Conservation (phyloP, 2,888 invertebrate genomes). For the Pyrochroa serraticornis region DNA sequence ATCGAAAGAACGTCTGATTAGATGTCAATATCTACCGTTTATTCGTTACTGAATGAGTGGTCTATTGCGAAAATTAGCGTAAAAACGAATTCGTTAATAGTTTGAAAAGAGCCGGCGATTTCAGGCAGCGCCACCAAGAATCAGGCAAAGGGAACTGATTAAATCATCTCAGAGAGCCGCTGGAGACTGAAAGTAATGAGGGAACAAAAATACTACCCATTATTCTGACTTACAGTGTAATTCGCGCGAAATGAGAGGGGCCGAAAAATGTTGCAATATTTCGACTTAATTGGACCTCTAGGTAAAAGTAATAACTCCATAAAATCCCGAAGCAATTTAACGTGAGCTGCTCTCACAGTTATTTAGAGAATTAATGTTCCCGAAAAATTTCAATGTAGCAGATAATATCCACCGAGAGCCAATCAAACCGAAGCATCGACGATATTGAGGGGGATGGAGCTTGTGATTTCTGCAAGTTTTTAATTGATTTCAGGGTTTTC, state of each 20-base stretch:
- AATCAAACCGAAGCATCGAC: no score
- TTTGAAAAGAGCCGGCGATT: neutral
- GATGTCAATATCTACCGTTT: no score
- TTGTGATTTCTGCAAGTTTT: no score
- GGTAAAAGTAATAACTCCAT: slow-evolving; percentile 29
- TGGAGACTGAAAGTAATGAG: slow-evolving; percentile 19
- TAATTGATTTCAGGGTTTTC: no score
- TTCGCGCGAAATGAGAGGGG: slow-evolving; percentile 29
- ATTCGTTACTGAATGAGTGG: neutral
- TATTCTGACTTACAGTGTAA: slow-evolving; percentile 30
- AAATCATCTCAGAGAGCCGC: slow-evolving; percentile 23
- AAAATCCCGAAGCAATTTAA: slow-evolving; percentile 23
- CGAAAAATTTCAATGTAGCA: slow-evolving; percentile 9
- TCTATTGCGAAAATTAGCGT: neutral
- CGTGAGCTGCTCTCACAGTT: slow-evolving; percentile 15
- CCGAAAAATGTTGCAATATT: slow-evolving; percentile 30
- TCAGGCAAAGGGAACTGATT: slow-evolving; percentile 22
- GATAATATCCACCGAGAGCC: no score
- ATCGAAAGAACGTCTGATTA: no score
- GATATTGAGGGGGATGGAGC: no score
- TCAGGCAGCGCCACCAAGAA: neutral
- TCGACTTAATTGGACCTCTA: slow-evolving; percentile 31
- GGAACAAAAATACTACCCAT: slow-evolving; percentile 28
- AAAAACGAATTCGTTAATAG: neutral
- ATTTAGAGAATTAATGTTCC: slow-evolving; percentile 18